Conservation (phyloP, 64 coral and sea anemone genomes). For the Dendronephthya gigantea region DNA sequence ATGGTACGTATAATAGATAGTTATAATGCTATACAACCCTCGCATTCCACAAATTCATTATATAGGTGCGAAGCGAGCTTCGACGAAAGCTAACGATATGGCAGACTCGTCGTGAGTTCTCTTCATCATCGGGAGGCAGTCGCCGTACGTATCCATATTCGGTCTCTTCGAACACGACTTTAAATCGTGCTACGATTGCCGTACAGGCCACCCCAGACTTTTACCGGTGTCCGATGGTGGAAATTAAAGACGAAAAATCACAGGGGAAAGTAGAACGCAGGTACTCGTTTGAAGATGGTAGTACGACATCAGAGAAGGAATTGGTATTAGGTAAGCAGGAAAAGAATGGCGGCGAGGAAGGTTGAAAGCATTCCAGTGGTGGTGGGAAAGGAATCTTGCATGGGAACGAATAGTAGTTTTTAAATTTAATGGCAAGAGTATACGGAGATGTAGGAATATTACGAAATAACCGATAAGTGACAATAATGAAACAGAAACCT, state of each 20-base stretch:
- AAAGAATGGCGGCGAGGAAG: background rate
- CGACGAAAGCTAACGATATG: too few relatives aligned
- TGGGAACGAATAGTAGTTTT: too few relatives aligned
- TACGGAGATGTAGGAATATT: too few relatives aligned
- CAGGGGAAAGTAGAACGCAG: background rate
- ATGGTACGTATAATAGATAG: too few relatives aligned
- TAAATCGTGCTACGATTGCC: background rate
- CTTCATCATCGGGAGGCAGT: background rate
- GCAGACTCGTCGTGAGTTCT: too few relatives aligned
- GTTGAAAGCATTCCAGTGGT: background rate
- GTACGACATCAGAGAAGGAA: background rate
- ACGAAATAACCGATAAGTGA: too few relatives aligned
- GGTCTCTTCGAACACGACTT: background rate
- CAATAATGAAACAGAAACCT: too few relatives aligned
- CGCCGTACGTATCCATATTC: background rate
- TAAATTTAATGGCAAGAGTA: too few relatives aligned
- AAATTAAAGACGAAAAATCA: background rate
- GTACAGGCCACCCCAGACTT: background rate
- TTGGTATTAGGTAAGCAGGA: background rate
- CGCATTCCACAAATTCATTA: background rate
- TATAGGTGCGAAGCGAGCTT: too few relatives aligned
- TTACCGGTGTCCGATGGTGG: background rate
- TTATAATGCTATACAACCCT: background rate
- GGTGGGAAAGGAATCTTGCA: background rate
- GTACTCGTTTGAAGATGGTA: background rate